These are phyloP conservation scores for Diadophis punctatus DNA, from an alignment of 2,113 vertebrate species.

Conservation along the genomic window DNA sequence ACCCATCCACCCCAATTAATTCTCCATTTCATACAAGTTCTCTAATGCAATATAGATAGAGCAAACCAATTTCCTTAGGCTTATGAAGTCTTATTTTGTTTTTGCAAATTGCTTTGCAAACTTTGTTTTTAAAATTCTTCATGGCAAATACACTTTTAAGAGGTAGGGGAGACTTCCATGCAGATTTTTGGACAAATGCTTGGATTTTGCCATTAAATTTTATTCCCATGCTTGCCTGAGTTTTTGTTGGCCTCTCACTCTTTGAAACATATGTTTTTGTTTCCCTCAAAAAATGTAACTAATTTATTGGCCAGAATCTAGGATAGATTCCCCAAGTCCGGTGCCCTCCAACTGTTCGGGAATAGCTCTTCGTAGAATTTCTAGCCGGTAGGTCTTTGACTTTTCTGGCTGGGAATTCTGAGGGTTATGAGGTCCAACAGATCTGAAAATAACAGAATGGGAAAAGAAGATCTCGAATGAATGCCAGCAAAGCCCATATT, in stretches of 20 bases:
- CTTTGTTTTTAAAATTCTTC: not conserved
- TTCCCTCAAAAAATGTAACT: slow-evolving; percentile 62
- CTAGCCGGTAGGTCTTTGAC: not conserved
- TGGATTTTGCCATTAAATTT: slow-evolving; percentile 39
- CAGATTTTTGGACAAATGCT: slow-evolving; percentile 2
- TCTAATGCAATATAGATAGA: not conserved
- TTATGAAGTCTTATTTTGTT: not conserved
- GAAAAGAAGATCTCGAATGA: slow-evolving; percentile 31
- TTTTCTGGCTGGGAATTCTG: not conserved
- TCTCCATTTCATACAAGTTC: not conserved
- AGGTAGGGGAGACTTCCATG: not conserved
- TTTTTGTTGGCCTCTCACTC: slow-evolving; percentile 62
- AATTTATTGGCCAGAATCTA: slow-evolving; percentile 54
- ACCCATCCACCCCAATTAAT: not conserved
- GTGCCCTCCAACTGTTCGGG: not conserved
- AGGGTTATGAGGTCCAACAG: not conserved
- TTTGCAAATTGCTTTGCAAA: not conserved
- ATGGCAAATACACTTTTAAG: not conserved
- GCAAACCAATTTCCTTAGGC: not conserved
- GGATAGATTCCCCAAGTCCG: slow-evolving; percentile 11
- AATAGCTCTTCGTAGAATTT: not conserved
- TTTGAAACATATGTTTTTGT: slow-evolving; percentile 68
- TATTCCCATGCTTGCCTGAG: slow-evolving; percentile 44
- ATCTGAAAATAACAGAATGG: not conserved
- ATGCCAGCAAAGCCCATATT: slow-evolving; percentile 32